phyloP scores from a whole-genome alignment of 2,888 invertebrate genomes.

The Elysia crispata region DNA sequence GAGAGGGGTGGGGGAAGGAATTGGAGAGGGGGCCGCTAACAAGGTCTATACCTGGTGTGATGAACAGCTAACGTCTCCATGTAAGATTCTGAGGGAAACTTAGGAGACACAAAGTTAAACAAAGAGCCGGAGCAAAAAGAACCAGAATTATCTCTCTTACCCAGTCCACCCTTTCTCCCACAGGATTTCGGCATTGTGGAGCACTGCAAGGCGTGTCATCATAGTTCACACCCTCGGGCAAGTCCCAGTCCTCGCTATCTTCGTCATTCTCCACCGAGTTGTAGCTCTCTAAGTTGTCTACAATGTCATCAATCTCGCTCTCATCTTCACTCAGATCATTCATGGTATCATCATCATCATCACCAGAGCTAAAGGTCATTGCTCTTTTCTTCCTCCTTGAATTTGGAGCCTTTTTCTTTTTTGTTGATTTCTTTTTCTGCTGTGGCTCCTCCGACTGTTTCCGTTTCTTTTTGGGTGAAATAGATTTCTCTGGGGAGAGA shows the following conservation, averaged over 20 bases:
- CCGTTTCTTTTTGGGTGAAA: too few species aligned
- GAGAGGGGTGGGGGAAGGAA: too few species aligned
- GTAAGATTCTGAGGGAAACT: too few species aligned
- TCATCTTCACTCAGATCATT: constrained; percentile 18
- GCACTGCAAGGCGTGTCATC: constrained; percentile 43
- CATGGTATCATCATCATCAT: constrained; percentile 3
- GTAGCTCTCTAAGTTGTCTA: not conserved
- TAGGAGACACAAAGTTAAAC: too few species aligned
- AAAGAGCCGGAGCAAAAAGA: too few species aligned
- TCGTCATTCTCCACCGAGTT: not conserved
- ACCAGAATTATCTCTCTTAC: too few species aligned
- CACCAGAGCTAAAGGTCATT: constrained; percentile 10
- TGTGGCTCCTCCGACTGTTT: too few species aligned
- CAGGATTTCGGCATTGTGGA: constrained; percentile 33
- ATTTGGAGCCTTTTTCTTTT: not conserved
- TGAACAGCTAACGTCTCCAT: too few species aligned
- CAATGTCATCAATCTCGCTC: not conserved
- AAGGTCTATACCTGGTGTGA: too few species aligned
- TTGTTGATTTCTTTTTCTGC: not conserved
- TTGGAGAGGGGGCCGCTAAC: too few species aligned
- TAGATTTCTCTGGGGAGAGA: too few species aligned
- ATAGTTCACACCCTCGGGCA: constrained; percentile 44
- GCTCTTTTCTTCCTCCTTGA: constrained; percentile 20
- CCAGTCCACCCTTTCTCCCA: constrained; percentile 42
- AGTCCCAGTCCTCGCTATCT: constrained; percentile 30